These are phyloP conservation scores for Lycaon pictus DNA, from an alignment of 2,113 vertebrate genomes.

Conservation along the genomic window DNA sequence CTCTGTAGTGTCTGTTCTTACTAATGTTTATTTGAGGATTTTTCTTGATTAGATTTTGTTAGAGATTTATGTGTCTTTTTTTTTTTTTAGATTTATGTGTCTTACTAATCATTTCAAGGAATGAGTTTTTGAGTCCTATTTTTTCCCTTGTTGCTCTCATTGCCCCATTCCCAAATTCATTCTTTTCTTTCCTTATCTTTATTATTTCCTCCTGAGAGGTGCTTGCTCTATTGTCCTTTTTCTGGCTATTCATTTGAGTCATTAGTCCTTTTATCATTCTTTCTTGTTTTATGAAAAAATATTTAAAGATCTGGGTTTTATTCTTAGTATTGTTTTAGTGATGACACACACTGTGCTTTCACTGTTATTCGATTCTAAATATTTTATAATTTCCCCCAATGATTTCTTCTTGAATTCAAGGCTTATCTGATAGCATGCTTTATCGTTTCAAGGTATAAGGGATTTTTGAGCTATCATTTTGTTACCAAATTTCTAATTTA, in stretches of 20 bases:
- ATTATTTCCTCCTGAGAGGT: not conserved
- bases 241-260: not conserved
- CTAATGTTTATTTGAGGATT: not conserved
- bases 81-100: not conserved
- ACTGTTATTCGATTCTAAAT: not conserved
- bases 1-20: not conserved
- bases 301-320: not conserved
- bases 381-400: not conserved
- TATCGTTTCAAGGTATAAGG: not conserved
- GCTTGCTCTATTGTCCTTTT: not conserved
- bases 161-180: not conserved
- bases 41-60: not conserved
- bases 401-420: not conserved
- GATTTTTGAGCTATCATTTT: not conserved
- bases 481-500: not conserved
- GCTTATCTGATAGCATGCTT: not conserved
- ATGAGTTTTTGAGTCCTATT: not conserved
- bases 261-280: not conserved
- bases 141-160: not conserved
- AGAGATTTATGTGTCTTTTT: not conserved
- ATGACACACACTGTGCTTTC: not conserved
- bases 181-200: not conserved
- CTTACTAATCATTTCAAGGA: not conserved
- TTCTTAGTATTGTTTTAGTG: not conserved
- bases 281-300: not conserved